Evolutionary conservation across 2,888 invertebrate genomes (phyloP), one percentile per base, ranked within the genome.

Genomic region (Tanytarsus gracilentus): DNA sequence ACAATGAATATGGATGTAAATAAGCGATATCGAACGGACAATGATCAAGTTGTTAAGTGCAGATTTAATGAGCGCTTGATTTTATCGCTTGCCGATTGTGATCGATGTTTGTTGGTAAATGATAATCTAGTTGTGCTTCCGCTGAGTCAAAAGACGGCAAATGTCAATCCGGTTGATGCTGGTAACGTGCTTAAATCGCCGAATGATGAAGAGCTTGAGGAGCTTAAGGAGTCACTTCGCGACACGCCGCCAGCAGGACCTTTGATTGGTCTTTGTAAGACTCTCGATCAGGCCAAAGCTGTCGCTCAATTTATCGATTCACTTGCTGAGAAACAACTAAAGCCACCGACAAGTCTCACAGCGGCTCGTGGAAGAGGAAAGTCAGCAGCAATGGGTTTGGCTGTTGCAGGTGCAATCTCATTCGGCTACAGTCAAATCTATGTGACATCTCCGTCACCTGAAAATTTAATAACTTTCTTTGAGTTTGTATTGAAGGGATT

Each of bases 1-100:
- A 89, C 97, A 0, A 87, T 99, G 79, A 86, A 86, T 64, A 99
- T 99, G 99, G 99, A 99, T 78, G 96, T 99, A 1, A 99, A 99
- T 77, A 84, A 91, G 64, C 80, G 92, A 74, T 81, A 73, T 71
- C 82, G 97, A 65, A 99, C 98, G 0, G 97, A 98, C 76, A 88
- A 95, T 0, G 91, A 97, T 70, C 83, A 88, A 69, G 86, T 91
- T 68, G 83, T 99, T 14, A 87, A 92, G 11, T 90, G 92, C 63
- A 78, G 98, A 61, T 99, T 99, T 72, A 99, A 99, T 73, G 98
- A 99, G 75, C 80, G 98, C 63, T 92, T 99, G 69, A 80, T 99
- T 14, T 75, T 98, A 1, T 96, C 96, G 0, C 73, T 99, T 64
- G 83, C 91, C 1, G 87, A 90, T 11, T 94, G 95, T 71, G 79